Percentiles rank a stretch among this genome's conserved stretches.
Evolutionary conservation across 2,797 vertebrate genomes (phyloP).

Genomic region (Echeneis naucrates): DNA sequence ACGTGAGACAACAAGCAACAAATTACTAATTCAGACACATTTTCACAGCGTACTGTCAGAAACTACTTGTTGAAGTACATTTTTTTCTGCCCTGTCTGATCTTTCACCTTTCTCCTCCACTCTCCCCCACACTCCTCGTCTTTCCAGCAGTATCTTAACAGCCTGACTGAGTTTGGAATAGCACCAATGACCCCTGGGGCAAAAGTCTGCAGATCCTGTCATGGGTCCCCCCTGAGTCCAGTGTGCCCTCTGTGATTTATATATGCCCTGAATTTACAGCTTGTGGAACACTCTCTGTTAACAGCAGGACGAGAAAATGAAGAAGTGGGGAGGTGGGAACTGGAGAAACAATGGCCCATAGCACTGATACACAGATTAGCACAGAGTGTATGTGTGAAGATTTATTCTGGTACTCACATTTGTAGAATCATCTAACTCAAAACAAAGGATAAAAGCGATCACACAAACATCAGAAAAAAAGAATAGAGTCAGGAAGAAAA

Average conservation of each 20-base stretch:
- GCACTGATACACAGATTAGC: slow-evolving; percentile 16
- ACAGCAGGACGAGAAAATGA: slow-evolving; percentile 56
- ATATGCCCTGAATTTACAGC: slow-evolving; percentile 82
- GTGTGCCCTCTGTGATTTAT: slow-evolving; percentile 77
- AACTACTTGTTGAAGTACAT: not conserved
- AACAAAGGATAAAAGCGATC: too few relatives aligned
- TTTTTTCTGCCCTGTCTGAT: not conserved
- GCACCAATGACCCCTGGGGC: slow-evolving; percentile 72
- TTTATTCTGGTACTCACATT: not conserved
- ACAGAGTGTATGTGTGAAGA: slow-evolving; percentile 2
- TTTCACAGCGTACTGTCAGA: not conserved
- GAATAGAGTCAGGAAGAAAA: not conserved
- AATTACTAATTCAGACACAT: not conserved
- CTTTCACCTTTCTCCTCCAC: not conserved
- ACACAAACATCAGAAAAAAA: too few relatives aligned
- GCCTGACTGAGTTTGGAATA: slow-evolving; percentile 74
- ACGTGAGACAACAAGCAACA: not conserved
- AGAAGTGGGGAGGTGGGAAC: slow-evolving; percentile 23
- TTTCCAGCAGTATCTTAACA: slow-evolving; percentile 31
- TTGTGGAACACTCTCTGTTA: slow-evolving; percentile 81
- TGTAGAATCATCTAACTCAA: not conserved
- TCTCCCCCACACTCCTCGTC: slow-evolving; percentile 12
- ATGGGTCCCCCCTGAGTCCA: slow-evolving; percentile 32
- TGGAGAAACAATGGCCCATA: slow-evolving; percentile 53
- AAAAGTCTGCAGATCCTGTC: slow-evolving; percentile 77